phyloP scores from a whole-genome alignment of 2,797 vertebrate species.

The Acrossocheilus fasciatus region DNA sequence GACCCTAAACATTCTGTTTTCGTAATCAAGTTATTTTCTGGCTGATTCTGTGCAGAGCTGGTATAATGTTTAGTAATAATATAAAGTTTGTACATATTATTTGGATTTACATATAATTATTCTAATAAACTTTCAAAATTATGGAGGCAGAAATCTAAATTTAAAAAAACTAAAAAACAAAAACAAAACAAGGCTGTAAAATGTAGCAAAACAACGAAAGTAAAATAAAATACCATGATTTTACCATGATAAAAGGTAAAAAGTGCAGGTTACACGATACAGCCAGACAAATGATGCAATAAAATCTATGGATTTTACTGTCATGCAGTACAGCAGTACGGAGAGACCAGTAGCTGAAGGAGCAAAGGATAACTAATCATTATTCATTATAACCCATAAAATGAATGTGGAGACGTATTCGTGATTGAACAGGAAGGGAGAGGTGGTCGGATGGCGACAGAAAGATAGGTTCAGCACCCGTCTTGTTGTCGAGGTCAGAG shows the following conservation, averaged over 20 bases:
- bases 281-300: not conserved
- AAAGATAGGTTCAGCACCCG: constrained; percentile 65
- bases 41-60: not conserved
- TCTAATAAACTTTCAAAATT: not conserved
- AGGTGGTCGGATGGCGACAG: constrained; percentile 70
- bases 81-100: not conserved
- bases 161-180: no score
- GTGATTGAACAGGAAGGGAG: constrained; percentile 54
- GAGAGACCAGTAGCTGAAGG: constrained; percentile 15
- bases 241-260: not conserved
- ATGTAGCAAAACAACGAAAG: not conserved
- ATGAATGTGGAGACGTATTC: constrained; percentile 27
- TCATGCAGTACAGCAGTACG: not conserved
- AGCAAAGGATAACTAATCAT: constrained; percentile 35
- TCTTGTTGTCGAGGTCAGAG: constrained; percentile 78
- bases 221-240: not conserved
- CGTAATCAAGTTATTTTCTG: not conserved
- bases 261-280: not conserved
- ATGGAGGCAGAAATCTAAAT: no score
- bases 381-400: constrained; percentile 38
- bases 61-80: not conserved
- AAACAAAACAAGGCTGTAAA: not conserved
- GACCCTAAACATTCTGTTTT: constrained; percentile 23
- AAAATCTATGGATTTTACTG: not conserved
- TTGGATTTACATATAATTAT: not conserved